Base-by-base conservation (phyloP, 2,113 vertebrate species). In the Gymnobelideus leadbeateri region DNA sequence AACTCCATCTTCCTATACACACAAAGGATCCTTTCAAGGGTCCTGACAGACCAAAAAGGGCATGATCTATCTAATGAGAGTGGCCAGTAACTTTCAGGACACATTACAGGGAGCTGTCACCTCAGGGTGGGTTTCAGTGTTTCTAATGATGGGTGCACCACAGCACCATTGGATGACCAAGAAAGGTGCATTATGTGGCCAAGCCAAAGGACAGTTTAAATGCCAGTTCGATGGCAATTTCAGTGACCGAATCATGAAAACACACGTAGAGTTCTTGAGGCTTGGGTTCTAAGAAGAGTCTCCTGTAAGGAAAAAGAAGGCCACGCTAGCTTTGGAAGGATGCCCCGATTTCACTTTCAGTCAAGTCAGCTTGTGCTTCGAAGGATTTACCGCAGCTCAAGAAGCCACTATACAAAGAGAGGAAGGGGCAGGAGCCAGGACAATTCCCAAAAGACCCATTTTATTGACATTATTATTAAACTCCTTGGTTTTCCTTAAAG, bases 261-360 rank as follows among this genome's bases (percentile, higher is more conserved):
- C 99, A 99, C 84, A 99, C 99, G 0, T 99, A 99, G 96, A 99
- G 99, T 97, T 99, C 99, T 97, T 99, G 99, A 98, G 99, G 99
- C 93, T 99, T 98, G 0, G 99, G 99, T 96, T 99, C 98, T 1
- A 99, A 98, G 96, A 99, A 97, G 96, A 99, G 99, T 97, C 99
- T 99, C 96, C 99, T 99, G 96, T 10, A 98, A 26, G 98, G 55
- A 84, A 95, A 84, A 97, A 95, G 31, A 94, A 95, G 37, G 14
- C 19, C 11, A 96, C 11, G 92, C 12, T 90, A 7, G 54, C 94
- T 95, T 91, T 43, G 94, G 91, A 95, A 84, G n/a, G n/a, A 21
- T n/a, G 21, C 1, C 0, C 12, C 23, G 2, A 21, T 8, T n/a
- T 23, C 14, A 16, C 43, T n/a, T 84, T 68, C 68, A 84, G 19